Base-by-base conservation (phyloP, 92 coral and sea anemone species). In the Phenganax subtilis region DNA sequence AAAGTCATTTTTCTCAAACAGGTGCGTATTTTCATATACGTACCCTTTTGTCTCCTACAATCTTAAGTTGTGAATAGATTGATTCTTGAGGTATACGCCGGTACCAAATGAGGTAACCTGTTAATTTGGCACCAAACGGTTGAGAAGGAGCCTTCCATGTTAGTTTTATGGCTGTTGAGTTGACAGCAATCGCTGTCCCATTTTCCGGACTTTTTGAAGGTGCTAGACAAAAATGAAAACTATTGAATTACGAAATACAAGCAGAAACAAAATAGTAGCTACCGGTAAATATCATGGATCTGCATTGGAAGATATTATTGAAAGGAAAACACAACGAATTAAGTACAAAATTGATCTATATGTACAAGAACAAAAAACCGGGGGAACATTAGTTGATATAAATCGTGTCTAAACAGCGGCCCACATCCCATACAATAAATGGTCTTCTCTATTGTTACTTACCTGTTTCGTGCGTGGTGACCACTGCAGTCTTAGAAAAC, bases 141-240 rank as follows among this genome's bases (percentile, higher is more conserved):
- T 90, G 81, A 8, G 85, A 77, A 64, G 83, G 83, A 64, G 83
- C 74, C 63, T 79, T 67, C 99, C 99, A 96, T 61, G 75, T 79
- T 56, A 92, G 92, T 7, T 47, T 71, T 44, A 96, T 96, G 9
- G 87, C 66, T 2, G 99, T 86, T 30, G 97, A 90, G 85, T 92
- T 92, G 59, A 83, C 30, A 9, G 89, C 97, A 59, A 55, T 62
- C 28, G 81, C 88, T 71, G 82, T 80, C 67, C 90, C 85, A 71
- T 92, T 86, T 25, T 92, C 89, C 0, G 99, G 99, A 10, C 96
- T 90, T 55, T 89, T 97, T 56, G 91, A 90, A 65, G 99, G 99
- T 66, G 85, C 99, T 96, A 70, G 14, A 71, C 72, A 80, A 15
- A 79, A 84, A 56, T 12, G 37, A 20, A 77, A 29, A 10, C 6